Evolutionary conservation across 2,113 vertebrate genomes (phyloP), one percentile per base, ranked within the genome.

Genomic region (Campylorhamphus procurvoides): DNA sequence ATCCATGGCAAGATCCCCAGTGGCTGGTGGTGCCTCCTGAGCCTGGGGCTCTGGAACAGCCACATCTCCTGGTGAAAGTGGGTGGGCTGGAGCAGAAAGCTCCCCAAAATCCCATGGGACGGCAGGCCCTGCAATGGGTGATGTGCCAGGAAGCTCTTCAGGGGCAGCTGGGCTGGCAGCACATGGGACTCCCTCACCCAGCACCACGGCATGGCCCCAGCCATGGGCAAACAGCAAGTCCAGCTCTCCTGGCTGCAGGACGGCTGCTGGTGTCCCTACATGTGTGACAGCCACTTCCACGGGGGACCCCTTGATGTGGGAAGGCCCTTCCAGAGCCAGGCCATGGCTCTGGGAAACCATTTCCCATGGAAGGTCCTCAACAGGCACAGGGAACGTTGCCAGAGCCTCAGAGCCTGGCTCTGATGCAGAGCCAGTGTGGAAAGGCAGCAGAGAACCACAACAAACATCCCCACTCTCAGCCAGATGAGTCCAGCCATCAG

Each of bases 191-290:
- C 44, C 55, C 15, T 53, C 50, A 7, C 22, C 14, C 60, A 47
- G 67, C 49, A 52, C 72, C 68, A 3, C 0, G 1, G 35, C 10
- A 28, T 0, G 0, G 62, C 68, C 96, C 80, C 86, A 68, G 75
- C 31, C 12, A 1, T 71, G 7, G 82, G 15, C 60, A 53, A 90
- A 97, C 49, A 97, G 84, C 69, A 91, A 81, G 39, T 90, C 90
- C 60, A 92, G 77, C 52, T 94, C 94, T 94, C 84, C 96, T 1
- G 56, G 86, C 73, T 96, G 96, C 53, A 91, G 71, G 49, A 92
- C 8, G 18, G 76, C 63, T 22, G 71, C 69, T 2, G 47, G 12
- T 4, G 74, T 50, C 40, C 75, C 77, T 55, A 46, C 7, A 0
- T 1, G 75, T 1, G 9, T 2, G 24, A 76, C 40, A 24, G 50